Evolutionary conservation across 2,113 vertebrate genomes (phyloP), one percentile per base, ranked within the genome.

Genomic region (Macaca mulatta): DNA sequence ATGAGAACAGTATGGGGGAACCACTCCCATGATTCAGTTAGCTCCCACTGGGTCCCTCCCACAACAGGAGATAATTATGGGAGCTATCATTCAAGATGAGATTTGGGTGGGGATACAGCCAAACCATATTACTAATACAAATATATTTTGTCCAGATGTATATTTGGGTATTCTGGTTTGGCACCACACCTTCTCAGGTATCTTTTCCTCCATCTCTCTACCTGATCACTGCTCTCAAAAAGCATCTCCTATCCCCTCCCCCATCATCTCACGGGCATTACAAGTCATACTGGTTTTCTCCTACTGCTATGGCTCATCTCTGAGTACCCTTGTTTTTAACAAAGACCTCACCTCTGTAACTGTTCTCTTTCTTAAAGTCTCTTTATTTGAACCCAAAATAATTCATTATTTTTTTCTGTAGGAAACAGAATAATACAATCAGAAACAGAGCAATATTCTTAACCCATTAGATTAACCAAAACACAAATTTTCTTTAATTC

Each of bases 131-230:
- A 64, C 27, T 64, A 64, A 64, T 30, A 14, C 35, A 74, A 89
- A 61, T 38, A 32, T 25, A 11, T 61, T 22, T 40, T 43, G 14
- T 69, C 2, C 22, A 40, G 27, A 45, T 27, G n/a, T 35, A 6
- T n/a, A 27, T 78, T 93, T 35, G 11, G 22, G 25, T 35, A 55
- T 43, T 55, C 16, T 83, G 27, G 16, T 27, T 57, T 12, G 2
- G 8, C 0, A 18, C 3, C 27, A 18, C 23, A 13, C 1, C 7
- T 40, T 17, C 10, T 6, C 13, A 25, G 22, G 6, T 30, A 3
- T 13, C 23, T 32, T 20, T 48, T 8, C 17, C 40, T 25, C 38
- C 1, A 14, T 6, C 12, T 18, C 50, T 25, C 4, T 48, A 23
- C 17, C 45, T 52, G 40, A 50, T 22, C 22, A 43, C 8, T 13